A percentile compares a stretch with the other conserved stretches of the same genome.
These are phyloP conservation scores for Chitala chitala DNA, from an alignment of 2,113 vertebrate species.

Conservation along the genomic window DNA sequence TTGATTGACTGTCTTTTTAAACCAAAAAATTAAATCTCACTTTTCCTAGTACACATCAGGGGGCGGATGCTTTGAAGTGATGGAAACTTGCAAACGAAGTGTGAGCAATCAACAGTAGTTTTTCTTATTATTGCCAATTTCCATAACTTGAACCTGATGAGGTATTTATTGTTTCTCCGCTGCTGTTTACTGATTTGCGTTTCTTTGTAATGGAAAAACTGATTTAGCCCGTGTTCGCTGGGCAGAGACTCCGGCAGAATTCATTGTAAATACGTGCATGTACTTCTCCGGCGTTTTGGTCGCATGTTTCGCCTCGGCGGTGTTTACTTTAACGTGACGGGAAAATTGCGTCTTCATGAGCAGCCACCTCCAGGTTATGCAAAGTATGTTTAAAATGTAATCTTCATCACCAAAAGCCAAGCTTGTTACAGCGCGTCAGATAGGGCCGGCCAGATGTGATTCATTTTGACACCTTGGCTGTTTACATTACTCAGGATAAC, in stretches of 20 bases:
- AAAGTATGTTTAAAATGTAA: constrained; percentile 46
- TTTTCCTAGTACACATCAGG: constrained; percentile 26
- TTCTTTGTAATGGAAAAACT: constrained; percentile 24
- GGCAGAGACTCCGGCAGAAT: constrained; percentile 23
- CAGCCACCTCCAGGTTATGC: constrained; percentile 42
- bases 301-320: constrained; percentile 37
- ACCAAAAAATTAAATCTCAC: background rate
- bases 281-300: constrained; percentile 36
- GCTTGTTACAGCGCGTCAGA: background rate
- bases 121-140: constrained; percentile 41
- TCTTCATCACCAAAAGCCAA: constrained; percentile 37
- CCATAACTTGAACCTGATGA: constrained; percentile 42
- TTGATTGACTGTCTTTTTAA: constrained; percentile 22
- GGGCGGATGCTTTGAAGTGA: constrained; percentile 30
- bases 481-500: constrained; percentile 49
- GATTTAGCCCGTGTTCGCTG: constrained; percentile 21
- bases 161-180: constrained; percentile 52
- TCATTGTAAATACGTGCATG: constrained; percentile 49
- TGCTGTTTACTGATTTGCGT: constrained; percentile 47
- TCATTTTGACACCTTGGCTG: constrained; percentile 46
- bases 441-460: constrained; percentile 39
- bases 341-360: constrained; percentile 31
- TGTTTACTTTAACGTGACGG: constrained; percentile 43
- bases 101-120: constrained; percentile 46
- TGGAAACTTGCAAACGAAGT: constrained; percentile 33